Conservation (phyloP, 2,888 invertebrate genomes). For the Sycophila texana region DNA sequence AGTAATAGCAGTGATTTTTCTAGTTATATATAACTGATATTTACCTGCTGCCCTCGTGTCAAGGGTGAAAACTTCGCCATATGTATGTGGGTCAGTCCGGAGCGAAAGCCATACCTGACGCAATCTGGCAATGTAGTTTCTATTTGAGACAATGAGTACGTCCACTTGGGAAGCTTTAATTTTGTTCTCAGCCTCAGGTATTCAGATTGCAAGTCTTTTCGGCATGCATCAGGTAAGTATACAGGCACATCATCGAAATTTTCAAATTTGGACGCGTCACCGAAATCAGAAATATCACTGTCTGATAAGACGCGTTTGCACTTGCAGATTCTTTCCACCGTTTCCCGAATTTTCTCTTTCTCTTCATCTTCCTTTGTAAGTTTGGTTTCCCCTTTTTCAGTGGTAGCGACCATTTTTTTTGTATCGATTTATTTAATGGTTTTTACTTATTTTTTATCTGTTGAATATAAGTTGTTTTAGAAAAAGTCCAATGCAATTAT, state of each 20-base stretch:
- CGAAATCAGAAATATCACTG: constrained; percentile 61
- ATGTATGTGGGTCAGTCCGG: constrained; percentile 67
- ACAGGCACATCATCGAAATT: constrained; percentile 60
- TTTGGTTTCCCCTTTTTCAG: constrained; percentile 4
- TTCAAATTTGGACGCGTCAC: constrained; percentile 58
- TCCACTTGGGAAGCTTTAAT: constrained; percentile 67
- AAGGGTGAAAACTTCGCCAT: constrained; percentile 69
- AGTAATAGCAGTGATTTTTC: too few relatives aligned
- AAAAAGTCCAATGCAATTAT: too few relatives aligned
- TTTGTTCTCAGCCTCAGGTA: constrained; percentile 62
- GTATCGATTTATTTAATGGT: too few relatives aligned
- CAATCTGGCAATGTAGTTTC: constrained; percentile 64
- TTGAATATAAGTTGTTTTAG: not conserved
- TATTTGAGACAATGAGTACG: constrained; percentile 67
- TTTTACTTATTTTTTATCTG: constrained; percentile 9
- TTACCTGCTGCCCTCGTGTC: constrained; percentile 72
- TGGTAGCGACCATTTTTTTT: not conserved
- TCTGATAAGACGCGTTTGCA: constrained; percentile 63
- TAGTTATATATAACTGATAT: not conserved
- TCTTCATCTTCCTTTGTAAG: not conserved
- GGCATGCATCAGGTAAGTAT: constrained; percentile 64
- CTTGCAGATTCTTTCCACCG: constrained; percentile 61
- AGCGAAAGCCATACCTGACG: constrained; percentile 66
- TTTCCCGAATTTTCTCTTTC: constrained; percentile 35
- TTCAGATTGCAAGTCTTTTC: constrained; percentile 67